These are phyloP conservation scores for Pterophyllum scalare DNA, from an alignment of 2,113 vertebrate species.

Conservation along the genomic window DNA sequence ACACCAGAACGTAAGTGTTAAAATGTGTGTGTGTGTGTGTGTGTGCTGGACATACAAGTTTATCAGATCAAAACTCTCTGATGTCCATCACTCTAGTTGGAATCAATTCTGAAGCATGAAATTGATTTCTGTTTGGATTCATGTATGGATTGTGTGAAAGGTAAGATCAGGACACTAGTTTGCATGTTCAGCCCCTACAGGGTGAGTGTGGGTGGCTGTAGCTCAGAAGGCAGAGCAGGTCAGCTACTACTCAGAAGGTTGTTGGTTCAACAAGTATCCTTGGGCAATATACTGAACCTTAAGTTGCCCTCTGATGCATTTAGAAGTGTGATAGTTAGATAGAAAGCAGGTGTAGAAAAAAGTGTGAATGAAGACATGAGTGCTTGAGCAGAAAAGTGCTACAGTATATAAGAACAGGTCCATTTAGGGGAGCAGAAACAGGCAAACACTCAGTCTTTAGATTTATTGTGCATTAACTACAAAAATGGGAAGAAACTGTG, in stretches of 20 bases:
- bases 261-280: too few relatives aligned
- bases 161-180: conserved; percentile 14
- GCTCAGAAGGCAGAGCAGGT: too few relatives aligned
- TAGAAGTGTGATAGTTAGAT: too few relatives aligned
- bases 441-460: not conserved
- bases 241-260: too few relatives aligned
- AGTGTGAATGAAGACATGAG: too few relatives aligned
- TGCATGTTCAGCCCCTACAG: not conserved
- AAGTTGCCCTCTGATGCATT: too few relatives aligned
- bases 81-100: not conserved
- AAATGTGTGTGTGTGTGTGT: conserved; percentile 7
- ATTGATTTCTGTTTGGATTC: conserved; percentile 2
- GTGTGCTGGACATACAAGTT: not conserved
- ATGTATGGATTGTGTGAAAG: not conserved
- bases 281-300: too few relatives aligned
- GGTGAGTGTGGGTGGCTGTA: not conserved
- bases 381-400: too few relatives aligned
- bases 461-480: not conserved
- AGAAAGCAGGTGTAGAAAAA: too few relatives aligned
- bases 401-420: too few relatives aligned
- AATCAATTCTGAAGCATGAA: not conserved
- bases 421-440: not conserved
- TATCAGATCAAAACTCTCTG: not conserved
- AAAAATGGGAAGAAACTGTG: not conserved
- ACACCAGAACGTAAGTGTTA: conserved; percentile 72